phyloP scores from a whole-genome alignment of 1,140 invertebrate genomes.

The Stegodyphus dumicola region DNA sequence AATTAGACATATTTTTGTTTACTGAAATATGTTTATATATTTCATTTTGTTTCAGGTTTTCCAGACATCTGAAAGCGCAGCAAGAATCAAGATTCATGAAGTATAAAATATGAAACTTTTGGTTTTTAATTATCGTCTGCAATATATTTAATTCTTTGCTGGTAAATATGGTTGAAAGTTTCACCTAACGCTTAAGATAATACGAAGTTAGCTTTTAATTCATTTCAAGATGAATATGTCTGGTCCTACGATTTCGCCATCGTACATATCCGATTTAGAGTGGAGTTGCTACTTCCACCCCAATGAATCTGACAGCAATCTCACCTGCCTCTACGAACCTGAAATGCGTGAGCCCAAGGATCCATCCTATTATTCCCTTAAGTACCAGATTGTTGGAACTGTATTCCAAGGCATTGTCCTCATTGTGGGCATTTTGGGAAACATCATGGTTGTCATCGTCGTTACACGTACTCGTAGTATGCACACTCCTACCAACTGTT shows the following conservation, averaged over 20 bases:
- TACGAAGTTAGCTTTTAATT: no score
- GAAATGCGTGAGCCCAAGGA: conserved; percentile 1
- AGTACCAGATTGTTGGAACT: conserved; percentile 73
- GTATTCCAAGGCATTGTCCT: conserved; percentile 73
- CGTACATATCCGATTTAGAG: conserved; percentile 36
- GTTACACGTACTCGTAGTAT: conserved; percentile 70
- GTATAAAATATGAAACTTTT: no score
- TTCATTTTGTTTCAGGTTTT: no score
- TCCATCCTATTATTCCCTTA: conserved; percentile 69
- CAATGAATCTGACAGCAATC: conserved; percentile 21
- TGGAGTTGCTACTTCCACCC: conserved; percentile 6
- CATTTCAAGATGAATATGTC: conserved; percentile 21
- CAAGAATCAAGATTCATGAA: no score
- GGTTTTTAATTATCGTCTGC: no score
- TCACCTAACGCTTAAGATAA: no score
- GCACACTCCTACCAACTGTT: conserved; percentile 76
- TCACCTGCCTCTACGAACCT: neutral
- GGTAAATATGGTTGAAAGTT: no score
- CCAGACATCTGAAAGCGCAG: no score
- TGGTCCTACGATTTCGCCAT: neutral
- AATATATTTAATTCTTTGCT: no score
- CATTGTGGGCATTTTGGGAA: conserved; percentile 73
- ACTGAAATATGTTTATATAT: no score
- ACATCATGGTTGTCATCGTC: conserved; percentile 73
- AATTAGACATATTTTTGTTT: no score